Evolutionary conservation across 92 coral and sea anemone species (phyloP), one percentile per base, ranked within the genome.

Genomic region (Parazoanthus swiftii): DNA sequence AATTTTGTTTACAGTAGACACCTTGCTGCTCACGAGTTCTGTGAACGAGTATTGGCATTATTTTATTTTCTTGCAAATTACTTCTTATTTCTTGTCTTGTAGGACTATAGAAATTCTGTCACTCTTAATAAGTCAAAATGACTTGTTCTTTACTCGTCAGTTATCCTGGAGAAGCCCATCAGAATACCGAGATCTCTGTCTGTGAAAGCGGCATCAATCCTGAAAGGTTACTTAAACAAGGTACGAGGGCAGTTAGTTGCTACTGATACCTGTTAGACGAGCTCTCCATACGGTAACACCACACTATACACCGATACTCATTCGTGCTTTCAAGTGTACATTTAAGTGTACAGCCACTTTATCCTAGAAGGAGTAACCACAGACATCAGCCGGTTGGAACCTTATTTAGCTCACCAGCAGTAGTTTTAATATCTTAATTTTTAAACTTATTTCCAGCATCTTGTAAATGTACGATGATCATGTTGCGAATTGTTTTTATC

Each of bases 151-250:
- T 11, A 15, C 54, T 37, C 35, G 10, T 8, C 83, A 96, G 99
- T 97, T 70, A 97, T 97, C 88, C 92, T 97, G 83, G 99, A 97
- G 83, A 97, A 97, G 89, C 96, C 99, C 5, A 97, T 97, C 76
- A 91, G 99, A 89, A 97, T 97, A 70, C 99, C 99, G 29, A 92
- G 99, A 85, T 97, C 99, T 56, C 81, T 97, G 86, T 97, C 99
- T 35, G 99, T 97, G 72, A 97, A 97, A 88, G 99, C 99, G 13
- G 98, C 99, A 11, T 97, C 99, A 38, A 95, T 97, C 76, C 97
- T 97, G 77, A 97, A 97, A 80, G 98, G 99, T 44, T 97, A 91
- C 84, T 92, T 97, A 18, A 97, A 97, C 88, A 97, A 97, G 99
- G 99, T 97, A 84, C 72, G 89, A 5, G 35, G 25, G 11, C 21